A percentile compares a stretch with the other conserved stretches of the same genome.
These are phyloP conservation scores for Todiramphus chloris DNA, from an alignment of 2,113 vertebrate species.

Conservation along the genomic window DNA sequence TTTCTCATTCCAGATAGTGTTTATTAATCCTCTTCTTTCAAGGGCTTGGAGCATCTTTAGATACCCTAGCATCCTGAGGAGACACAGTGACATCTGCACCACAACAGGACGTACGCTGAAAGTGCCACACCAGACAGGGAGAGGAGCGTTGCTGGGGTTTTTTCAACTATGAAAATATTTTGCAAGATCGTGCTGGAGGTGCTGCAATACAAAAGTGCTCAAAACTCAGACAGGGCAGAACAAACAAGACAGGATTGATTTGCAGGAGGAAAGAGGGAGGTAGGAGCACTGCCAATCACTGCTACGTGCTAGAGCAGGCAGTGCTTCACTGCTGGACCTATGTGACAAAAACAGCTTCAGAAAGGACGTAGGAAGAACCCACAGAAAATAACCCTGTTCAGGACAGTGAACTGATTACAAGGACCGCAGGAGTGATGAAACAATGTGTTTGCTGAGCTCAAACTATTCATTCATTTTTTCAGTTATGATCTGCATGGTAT, in stretches of 20 bases:
- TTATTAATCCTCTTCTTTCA: background rate
- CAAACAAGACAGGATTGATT: background rate
- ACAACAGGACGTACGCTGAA: fast-evolving
- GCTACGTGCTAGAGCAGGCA: background rate
- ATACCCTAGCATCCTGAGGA: background rate
- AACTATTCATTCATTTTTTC: background rate
- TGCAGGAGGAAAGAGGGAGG: background rate
- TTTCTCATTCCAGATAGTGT: background rate
- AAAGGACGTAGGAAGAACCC: background rate
- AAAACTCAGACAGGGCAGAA: background rate
- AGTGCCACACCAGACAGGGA: background rate
- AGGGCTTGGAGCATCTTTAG: background rate
- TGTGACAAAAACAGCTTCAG: background rate
- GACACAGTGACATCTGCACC: fast-evolving
- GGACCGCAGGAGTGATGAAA: background rate
- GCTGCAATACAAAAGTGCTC: background rate
- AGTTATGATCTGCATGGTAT: background rate
- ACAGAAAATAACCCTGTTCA: background rate
- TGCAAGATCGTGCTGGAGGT: background rate
- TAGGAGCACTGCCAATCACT: fast-evolving
- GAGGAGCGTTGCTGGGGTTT: fast-evolving
- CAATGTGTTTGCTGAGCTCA: background rate
- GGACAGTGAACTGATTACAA: background rate
- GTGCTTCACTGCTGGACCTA: background rate
- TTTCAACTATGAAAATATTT: background rate